Conservation (phyloP, 2,797 vertebrate genomes). For the Xenops minutus region DNA sequence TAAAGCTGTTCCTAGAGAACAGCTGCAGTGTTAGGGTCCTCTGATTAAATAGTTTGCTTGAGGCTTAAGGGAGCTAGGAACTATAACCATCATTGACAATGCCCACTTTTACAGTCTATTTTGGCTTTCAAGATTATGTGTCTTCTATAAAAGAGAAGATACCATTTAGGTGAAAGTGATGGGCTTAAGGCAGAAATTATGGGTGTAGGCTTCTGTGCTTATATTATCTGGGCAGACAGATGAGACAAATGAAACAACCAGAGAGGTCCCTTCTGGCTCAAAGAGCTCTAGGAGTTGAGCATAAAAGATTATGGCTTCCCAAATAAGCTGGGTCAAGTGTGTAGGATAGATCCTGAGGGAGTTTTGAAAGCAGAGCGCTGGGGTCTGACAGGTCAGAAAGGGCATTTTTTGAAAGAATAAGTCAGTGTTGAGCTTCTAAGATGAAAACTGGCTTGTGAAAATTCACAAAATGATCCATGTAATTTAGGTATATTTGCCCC, state of each 20-base stretch:
- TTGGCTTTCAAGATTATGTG: constrained; percentile 7
- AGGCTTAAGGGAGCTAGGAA: neutral
- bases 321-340: neutral
- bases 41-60: neutral
- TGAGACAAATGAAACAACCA: neutral
- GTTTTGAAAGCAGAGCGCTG: neutral
- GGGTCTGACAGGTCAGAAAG: neutral
- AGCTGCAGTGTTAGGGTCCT: neutral
- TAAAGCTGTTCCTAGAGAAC: neutral
- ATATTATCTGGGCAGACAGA: neutral
- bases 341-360: neutral
- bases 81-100: neutral
- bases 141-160: neutral
- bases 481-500: neutral
- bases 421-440: neutral
- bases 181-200: neutral
- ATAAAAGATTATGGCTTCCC: neutral
- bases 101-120: neutral
- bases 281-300: neutral
- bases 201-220: neutral
- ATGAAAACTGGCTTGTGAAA: neutral
- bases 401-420: neutral
- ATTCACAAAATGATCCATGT: neutral
- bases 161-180: neutral
- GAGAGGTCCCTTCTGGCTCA: neutral